These are phyloP conservation scores for Cryptophagus acutangulus DNA, from an alignment of 2,888 invertebrate genomes.

Conservation along the genomic window DNA sequence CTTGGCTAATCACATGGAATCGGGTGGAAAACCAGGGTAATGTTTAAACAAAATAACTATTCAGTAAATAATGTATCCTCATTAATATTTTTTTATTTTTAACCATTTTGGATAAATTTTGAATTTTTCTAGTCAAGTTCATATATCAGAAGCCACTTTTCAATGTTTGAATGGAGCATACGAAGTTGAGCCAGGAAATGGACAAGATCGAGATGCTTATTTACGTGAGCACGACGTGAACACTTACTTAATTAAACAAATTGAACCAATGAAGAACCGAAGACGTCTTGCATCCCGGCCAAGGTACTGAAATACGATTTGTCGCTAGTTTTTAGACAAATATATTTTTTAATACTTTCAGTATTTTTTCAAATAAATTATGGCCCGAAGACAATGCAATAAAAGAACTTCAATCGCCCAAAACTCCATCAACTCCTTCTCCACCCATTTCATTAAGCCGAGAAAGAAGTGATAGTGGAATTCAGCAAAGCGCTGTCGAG, in stretches of 20 bases:
- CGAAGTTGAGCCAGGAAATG: conserved; percentile 90
- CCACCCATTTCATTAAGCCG: conserved; percentile 33
- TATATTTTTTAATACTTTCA: conserved; percentile 23
- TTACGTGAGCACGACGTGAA: conserved; percentile 79
- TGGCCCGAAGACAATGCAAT: conserved; percentile 39
- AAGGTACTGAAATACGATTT: conserved; percentile 35
- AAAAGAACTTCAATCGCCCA: conserved; percentile 39
- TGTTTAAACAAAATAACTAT: conserved; percentile 3
- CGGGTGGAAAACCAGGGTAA: conserved; percentile 94
- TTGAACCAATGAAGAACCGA: conserved; percentile 65
- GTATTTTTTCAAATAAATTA: conserved; percentile 47
- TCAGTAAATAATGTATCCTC: no score
- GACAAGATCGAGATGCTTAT: conserved; percentile 76
- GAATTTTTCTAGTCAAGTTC: conserved; percentile 71
- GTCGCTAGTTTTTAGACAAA: neutral
- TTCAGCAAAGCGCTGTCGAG: conserved; percentile 55
- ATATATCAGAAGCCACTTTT: conserved; percentile 88
- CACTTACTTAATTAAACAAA: conserved; percentile 82
- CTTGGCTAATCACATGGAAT: conserved; percentile 94
- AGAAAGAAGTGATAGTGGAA: conserved; percentile 46
- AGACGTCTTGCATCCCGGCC: conserved; percentile 51
- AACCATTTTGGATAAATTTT: conserved; percentile 2
- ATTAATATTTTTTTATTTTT: no score
- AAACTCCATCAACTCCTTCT: conserved; percentile 44
- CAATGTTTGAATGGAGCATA: conserved; percentile 83